A percentile compares a stretch with the other conserved stretches of the same genome.
These are phyloP conservation scores for Ormyrus labotus DNA, from an alignment of 2,888 invertebrate genomes.

Conservation along the genomic window DNA sequence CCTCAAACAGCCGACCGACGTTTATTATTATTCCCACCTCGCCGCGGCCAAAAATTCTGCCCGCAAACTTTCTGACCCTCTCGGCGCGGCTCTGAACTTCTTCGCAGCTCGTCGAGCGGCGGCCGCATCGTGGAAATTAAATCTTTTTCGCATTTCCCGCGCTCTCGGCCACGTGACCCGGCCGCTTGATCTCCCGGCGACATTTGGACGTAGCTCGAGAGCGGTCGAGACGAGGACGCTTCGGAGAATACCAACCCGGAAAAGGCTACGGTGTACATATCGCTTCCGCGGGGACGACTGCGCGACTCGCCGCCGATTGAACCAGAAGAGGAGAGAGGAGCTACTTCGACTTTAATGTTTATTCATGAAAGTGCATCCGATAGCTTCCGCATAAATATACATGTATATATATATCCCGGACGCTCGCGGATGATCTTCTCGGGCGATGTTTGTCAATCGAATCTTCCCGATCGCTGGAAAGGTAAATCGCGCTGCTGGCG, in stretches of 20 bases:
- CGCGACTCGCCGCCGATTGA: constrained; percentile 35
- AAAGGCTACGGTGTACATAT: constrained; percentile 33
- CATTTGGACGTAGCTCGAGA: constrained; percentile 57
- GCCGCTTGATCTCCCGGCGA: constrained; percentile 58
- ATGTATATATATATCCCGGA: not conserved
- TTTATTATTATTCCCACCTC: constrained; percentile 35
- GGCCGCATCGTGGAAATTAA: constrained; percentile 40
- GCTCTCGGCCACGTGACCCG: constrained; percentile 25
- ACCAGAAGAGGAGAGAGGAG: not conserved
- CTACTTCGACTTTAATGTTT: constrained; percentile 49
- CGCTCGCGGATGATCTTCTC: constrained; percentile 13
- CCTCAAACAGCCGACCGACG: no score
- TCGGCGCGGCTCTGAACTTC: constrained; percentile 27
- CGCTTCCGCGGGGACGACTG: constrained; percentile 2
- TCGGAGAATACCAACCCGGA: constrained; percentile 61
- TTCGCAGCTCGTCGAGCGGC: not conserved
- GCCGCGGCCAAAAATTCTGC: constrained; percentile 20
- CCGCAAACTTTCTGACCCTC: constrained; percentile 47
- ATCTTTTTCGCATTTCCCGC: constrained; percentile 56
- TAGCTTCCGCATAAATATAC: not conserved
- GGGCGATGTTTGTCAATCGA: constrained; percentile 43
- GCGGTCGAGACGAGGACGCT: constrained; percentile 50
- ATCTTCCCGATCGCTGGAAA: constrained; percentile 36
- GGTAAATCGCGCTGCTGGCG: constrained; percentile 19
- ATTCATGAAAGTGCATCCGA: constrained; percentile 47